Conservation (phyloP, 53 echinoderm and acorn worm species). For the Glandiceps talaboti region DNA sequence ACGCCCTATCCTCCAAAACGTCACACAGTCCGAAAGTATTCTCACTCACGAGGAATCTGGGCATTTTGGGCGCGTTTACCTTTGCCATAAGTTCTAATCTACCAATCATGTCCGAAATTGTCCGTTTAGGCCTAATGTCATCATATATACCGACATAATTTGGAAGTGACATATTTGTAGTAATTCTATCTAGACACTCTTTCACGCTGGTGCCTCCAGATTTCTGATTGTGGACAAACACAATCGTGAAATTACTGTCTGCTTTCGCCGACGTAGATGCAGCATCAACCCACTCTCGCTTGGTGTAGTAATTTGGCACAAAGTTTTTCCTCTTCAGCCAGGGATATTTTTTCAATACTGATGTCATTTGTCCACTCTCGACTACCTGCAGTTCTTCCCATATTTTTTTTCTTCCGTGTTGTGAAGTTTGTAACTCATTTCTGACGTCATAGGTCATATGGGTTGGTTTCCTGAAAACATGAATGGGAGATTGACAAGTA, state of each 20-base stretch:
- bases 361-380: not conserved
- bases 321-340: constrained; percentile 29
- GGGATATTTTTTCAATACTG: not conserved
- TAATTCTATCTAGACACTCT: constrained; percentile 38
- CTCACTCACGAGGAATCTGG: constrained; percentile 46
- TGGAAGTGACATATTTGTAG: not conserved
- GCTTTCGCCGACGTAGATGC: constrained; percentile 3
- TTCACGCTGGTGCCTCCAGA: constrained; percentile 62
- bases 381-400: not conserved
- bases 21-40: constrained; percentile 88
- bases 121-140: not conserved
- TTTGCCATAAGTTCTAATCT: constrained; percentile 5
- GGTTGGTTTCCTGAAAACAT: too few relatives aligned
- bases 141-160: not conserved
- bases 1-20: constrained; percentile 39
- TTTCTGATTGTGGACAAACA: constrained; percentile 87
- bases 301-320: constrained; percentile 23
- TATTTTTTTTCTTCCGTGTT: not conserved
- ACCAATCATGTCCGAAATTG: not conserved
- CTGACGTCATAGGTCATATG: not conserved
- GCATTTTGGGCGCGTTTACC: constrained; percentile 21
- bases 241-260: constrained; percentile 25
- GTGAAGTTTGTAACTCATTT: not conserved
- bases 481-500: too few relatives aligned
- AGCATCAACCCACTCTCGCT: constrained; percentile 16